Evolutionary conservation across 2,888 invertebrate species (phyloP), one percentile per base, ranked within the genome.

Genomic region (Callyntrura guangdongensis): DNA sequence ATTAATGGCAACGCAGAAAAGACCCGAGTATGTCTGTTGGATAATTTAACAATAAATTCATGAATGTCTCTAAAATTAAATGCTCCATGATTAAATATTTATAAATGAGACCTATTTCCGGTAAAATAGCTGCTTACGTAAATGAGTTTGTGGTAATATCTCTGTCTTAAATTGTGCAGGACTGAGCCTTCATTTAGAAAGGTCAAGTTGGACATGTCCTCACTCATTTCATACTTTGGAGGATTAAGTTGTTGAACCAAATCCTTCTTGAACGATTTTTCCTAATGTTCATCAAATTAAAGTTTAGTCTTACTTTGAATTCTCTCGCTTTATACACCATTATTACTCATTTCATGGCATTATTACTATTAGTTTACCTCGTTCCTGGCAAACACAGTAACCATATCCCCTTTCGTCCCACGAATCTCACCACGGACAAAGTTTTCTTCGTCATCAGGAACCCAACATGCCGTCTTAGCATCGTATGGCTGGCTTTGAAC

Each of bases 1-100:
- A 96, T 99, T 99, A 97, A 99, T 99, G 95, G 99, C 99, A 95
- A 99, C 99, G 96, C 99, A 99, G 97, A 99, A 99, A 96, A 99
- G 97, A 96, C 99, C 99, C 95, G 99, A 99, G 96, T 99, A 99
- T 95, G 99, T 99, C 99, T 99, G 95, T 86, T 36, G 6, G 6
- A 6, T 2, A 72, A 67, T 17, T n/a, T 25, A 74, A 86, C 20
- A 8, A n/a, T 17, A 45, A 69, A 25, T 59, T 14, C n/a, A n/a
- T n/a, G n/a, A n/a, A n/a, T n/a, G n/a, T n/a, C n/a, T n/a, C n/a
- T n/a, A n/a, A n/a, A n/a, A n/a, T n/a, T n/a, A n/a, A n/a, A n/a
- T n/a, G n/a, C n/a, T n/a, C n/a, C n/a, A 22, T 59, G 45, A 82
- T 83, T 36, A 36, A 2, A 36, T 36, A 4, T 36, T 36, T 36